Evolutionary conservation across 2,888 invertebrate species (phyloP), one percentile per base, ranked within the genome.

Genomic region (Drosophila formosana): DNA sequence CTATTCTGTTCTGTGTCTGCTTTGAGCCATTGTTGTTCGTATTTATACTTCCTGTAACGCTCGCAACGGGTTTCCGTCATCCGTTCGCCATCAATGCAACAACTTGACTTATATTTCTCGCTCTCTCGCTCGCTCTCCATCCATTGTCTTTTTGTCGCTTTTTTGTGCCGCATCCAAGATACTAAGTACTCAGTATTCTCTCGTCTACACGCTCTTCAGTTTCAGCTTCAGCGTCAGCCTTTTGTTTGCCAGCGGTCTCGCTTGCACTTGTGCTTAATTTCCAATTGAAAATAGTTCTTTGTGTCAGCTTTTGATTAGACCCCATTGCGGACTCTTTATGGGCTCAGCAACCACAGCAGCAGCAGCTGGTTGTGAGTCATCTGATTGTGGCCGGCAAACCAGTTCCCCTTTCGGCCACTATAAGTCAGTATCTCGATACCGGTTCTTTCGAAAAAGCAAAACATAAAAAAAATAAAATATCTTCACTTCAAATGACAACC

Each of bases 251-350:
- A 39, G 13, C 58, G 28, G 47, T 56, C 76, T 72, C 64, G 71
- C 67, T 78, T 45, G 49, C 69, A 58, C 69, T 13, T 56, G 64
- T 55, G 51, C 52, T 72, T 66, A 51, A 65, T 80, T 83, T 77
- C 69, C 69, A 75, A 83, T 83, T 80, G 66, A 65, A 84, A 75
- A 73, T 63, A 53, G 75, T 82, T 82, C 65, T 82, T 82, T 75
- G 73, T 84, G 82, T 52, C 67, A 74, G 66, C 64, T 60, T 81
- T 82, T 84, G 82, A 87, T 88, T 85, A 78, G 72, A 72, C 47
- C 32, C 30, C 51, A 53, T 23, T 58, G 64, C 34, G 47, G 39
- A 18, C 26, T 56, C 30, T 45, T 45, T 49, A 23, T 50, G 46
- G 56, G n/a, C 66, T 49, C 62, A 73, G 68, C 74, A 65, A 68